These are phyloP conservation scores for Halocaridina rubra DNA, from an alignment of 2,888 invertebrate species.

Conservation along the genomic window DNA sequence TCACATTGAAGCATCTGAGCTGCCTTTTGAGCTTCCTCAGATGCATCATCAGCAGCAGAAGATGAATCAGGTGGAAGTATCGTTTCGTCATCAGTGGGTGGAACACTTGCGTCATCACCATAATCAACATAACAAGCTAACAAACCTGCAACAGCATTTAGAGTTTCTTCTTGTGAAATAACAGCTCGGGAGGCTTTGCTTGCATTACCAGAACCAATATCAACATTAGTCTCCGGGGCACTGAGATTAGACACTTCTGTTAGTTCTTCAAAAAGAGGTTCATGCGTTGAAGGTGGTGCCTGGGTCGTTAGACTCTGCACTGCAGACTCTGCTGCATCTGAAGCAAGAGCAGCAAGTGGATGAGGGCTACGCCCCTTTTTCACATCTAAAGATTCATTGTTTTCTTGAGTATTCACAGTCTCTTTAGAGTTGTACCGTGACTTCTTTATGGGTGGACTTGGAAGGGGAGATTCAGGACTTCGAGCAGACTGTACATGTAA, in stretches of 20 bases:
- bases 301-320: conserved; percentile 50
- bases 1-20: conserved; percentile 63
- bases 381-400: conserved; percentile 15
- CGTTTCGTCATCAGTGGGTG: conserved; percentile 48
- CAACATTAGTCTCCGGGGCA: conserved; percentile 46
- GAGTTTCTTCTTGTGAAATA: conserved; percentile 63
- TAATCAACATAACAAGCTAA: conserved; percentile 60
- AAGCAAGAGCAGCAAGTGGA: conserved; percentile 31
- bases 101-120: conserved; percentile 39
- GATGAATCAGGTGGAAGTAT: conserved; percentile 45
- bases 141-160: conserved; percentile 62
- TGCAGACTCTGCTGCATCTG: conserved; percentile 54
- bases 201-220: conserved; percentile 5
- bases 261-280: conserved; percentile 48
- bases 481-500: conserved; percentile 11
- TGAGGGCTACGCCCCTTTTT: conserved; percentile 38
- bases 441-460: conserved; percentile 22
- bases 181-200: conserved; percentile 56
- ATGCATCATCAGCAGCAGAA: conserved; percentile 54
- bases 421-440: conserved; percentile 1
- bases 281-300: conserved; percentile 24
- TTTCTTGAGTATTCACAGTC: conserved; percentile 23
- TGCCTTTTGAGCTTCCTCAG: conserved; percentile 62
- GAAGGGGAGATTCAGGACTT: conserved; percentile 14
- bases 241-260: conserved; percentile 46